Base-by-base conservation (phyloP, 2,797 vertebrate species). In the Sebastes iracundus region DNA sequence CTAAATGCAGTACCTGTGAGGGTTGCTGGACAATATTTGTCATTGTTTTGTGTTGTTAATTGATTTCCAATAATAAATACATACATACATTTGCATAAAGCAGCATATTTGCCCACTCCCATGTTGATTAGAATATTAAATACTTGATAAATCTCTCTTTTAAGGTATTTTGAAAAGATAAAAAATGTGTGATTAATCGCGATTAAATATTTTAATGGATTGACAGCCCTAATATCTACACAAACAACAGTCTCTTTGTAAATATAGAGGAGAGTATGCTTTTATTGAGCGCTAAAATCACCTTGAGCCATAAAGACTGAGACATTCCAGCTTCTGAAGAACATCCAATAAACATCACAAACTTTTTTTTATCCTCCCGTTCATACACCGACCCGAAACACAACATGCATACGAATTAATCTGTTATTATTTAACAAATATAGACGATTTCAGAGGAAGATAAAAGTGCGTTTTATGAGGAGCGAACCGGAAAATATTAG, bases 401-500 rank as follows among this genome's bases (percentile, higher is more conserved):
- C 16, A 72, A 58, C 59, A 49, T 2, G 1, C 49, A 38, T 2
- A 73, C 30, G 32, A 61, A 73, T 53, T 32, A 75, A 61, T 72
- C 46, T 18, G 25, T 20, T 60, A 22, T 16, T 28, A 74, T 62
- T 73, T 3, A 64, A 69, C 53, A 58, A 25, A 62, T 69, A 8
- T 13, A 27, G 12, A 2, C n/a, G 18, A 1, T 59, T 70, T 55
- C 18, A 68, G 2, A 3, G 59, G 18, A 25, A 16, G 25, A 79
- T 70, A 28, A 83, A 72, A 6, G 8, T 20, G 23, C 10, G 3
- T 72, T 81, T 67, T 32, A 22, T 63, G 30, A 35, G 35, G 27
- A 76, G 58, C 22, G 12, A 16, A 70, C 33, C 18, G 53, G 27
- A 14, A 78, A 63, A 77, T 63, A 68, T 85, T 20, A 46, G 42